These are phyloP conservation scores for Falco concolor DNA, from an alignment of 2,797 vertebrate genomes.

Conservation along the genomic window DNA sequence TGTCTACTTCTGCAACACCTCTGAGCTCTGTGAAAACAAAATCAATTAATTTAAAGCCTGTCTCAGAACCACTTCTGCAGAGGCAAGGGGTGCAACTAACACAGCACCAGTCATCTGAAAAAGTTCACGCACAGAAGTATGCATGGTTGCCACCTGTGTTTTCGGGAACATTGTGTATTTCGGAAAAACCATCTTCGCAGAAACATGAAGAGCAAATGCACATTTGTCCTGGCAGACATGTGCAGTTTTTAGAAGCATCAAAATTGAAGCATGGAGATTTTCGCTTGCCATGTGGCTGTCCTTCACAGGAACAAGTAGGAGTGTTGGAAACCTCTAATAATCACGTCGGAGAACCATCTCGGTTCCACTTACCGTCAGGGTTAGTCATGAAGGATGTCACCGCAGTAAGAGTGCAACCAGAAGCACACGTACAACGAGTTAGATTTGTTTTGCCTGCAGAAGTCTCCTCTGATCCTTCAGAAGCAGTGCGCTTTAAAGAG, in stretches of 20 bases:
- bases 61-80: background rate
- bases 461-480: background rate
- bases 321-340: background rate
- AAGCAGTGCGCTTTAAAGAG: background rate
- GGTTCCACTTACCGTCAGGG: background rate
- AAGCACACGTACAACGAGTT: background rate
- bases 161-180: background rate
- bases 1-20: background rate
- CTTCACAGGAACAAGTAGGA: constrained; percentile 3
- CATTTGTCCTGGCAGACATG: background rate
- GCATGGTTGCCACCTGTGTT: accelerated
- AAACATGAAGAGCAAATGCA: background rate
- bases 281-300: background rate
- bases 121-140: background rate
- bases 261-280: background rate
- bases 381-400: background rate
- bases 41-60: background rate
- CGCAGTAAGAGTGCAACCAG: background rate
- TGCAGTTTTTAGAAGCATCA: background rate
- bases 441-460: constrained; percentile 11
- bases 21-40: background rate
- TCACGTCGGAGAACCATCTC: background rate
- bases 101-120: background rate
- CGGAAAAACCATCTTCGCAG: background rate
- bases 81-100: background rate